phyloP scores from a whole-genome alignment of 2,888 invertebrate genomes.

The Leuctra nigra region DNA sequence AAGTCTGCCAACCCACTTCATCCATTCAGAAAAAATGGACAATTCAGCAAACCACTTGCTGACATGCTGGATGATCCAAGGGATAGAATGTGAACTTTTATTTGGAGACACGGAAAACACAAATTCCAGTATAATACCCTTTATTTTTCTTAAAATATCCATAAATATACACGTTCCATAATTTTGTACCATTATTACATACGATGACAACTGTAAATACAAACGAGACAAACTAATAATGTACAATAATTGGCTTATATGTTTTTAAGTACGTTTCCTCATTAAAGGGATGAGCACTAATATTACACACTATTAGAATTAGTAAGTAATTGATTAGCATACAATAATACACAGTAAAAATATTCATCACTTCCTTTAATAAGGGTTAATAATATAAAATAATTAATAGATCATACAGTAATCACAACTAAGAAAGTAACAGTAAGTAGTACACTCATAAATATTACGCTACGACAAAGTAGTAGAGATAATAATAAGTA shows the following conservation, averaged over 20 bases:
- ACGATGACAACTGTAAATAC: background rate
- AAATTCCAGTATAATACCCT: slow-evolving; percentile 23
- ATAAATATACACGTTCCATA: slow-evolving; percentile 26
- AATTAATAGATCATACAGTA: no score
- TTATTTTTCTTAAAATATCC: slow-evolving; percentile 29
- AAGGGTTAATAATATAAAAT: no score
- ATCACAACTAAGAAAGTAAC: no score
- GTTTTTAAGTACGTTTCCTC: slow-evolving; percentile 3
- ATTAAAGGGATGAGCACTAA: background rate
- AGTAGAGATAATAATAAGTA: no score
- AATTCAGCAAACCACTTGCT: slow-evolving; percentile 1
- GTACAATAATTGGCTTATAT: slow-evolving; percentile 9
- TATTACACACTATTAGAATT: background rate
- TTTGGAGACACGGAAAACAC: background rate
- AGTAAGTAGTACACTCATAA: no score
- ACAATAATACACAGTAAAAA: no score
- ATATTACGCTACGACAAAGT: no score
- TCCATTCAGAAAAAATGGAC: slow-evolving; percentile 3
- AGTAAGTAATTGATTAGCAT: background rate
- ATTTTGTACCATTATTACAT: slow-evolving; percentile 25
- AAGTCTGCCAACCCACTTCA: background rate
- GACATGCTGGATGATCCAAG: slow-evolving; percentile 10
- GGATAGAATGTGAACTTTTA: background rate
- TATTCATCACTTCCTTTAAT: no score
- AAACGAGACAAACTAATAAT: background rate